Evolutionary conservation across 1,140 invertebrate species (phyloP), one percentile per base, ranked within the genome.

Genomic region (Calliopsis andreniformis): DNA sequence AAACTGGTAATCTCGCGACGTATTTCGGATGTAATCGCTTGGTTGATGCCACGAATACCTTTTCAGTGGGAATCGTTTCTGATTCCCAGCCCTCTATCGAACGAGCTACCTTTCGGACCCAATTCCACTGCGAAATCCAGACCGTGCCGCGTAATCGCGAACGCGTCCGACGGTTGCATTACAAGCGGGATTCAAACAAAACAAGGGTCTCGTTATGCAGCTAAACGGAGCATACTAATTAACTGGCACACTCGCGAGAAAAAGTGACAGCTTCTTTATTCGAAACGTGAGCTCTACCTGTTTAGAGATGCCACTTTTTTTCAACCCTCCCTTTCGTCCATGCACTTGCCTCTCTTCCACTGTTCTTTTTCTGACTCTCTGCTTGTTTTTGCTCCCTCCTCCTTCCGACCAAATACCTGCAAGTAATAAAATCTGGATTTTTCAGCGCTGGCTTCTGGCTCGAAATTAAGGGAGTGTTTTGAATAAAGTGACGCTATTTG

Each of bases 171-270:
- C 28, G 16, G 10, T 23, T 25, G 45, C 39, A 55, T 43, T 67
- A 55, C 61, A 53, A 32, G 47, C 47, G 16, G 14, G 45, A 32
- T 59, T 45, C 62, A 49, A 68, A 71, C 30, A 70, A 83, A 80
- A 76, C 64, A 67, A 49, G 51, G 35, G 66, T 78, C 81, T 83
- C 78, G 78, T 83, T 83, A 83, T 72, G 75, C 25, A 59, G 78
- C 49, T 76, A 80, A 83, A 83, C 81, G 70, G 55, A 47, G 78
- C 75, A 64, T 71, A 59, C 59, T 75, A 80, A 80, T 75, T 58
- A 55, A 68, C 51, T 30, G 18, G 12, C 6, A 18, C 42, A 58
- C 12, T 3, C 7, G 2, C 4, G 1, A 8, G 32, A 39, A 53
- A 67, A 51, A 67, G 32, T 18, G 16, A 30, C 23, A 14, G 51